These are phyloP conservation scores for Charaxes varanes DNA, from an alignment of 1,140 invertebrate species.

Conservation along the genomic window DNA sequence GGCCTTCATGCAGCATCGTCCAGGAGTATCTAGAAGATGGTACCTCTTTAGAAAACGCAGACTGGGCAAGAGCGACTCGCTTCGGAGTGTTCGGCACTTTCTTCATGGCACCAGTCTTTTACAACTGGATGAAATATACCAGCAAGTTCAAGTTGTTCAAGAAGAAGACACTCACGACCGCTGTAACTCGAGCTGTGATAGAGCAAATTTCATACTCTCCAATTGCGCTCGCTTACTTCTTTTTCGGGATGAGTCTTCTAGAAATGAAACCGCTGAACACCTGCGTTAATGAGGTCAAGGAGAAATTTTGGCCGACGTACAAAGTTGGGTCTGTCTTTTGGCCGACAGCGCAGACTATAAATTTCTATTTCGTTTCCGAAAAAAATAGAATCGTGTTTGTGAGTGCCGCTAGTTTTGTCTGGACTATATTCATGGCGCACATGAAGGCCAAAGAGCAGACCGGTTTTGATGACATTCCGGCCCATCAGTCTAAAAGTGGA, in stretches of 20 bases:
- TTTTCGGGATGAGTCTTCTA: constrained; percentile 86
- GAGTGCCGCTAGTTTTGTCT: constrained; percentile 85
- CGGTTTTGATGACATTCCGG: neutral
- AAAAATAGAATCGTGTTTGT: constrained; percentile 87
- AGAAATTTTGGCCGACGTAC: constrained; percentile 86
- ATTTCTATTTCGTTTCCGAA: constrained; percentile 85
- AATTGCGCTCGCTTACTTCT: constrained; percentile 85
- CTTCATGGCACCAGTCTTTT: constrained; percentile 59
- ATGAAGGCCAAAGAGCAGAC: constrained; percentile 81
- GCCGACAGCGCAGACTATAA: constrained; percentile 89
- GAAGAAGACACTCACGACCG: constrained; percentile 30
- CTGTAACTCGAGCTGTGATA: constrained; percentile 73
- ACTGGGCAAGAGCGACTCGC: constrained; percentile 37
- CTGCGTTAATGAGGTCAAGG: constrained; percentile 81
- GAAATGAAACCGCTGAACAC: constrained; percentile 80
- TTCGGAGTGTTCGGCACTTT: constrained; percentile 52
- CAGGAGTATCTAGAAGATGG: constrained; percentile 75
- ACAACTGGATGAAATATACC: constrained; percentile 52
- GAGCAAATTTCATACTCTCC: constrained; percentile 89
- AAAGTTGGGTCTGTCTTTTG: constrained; percentile 79
- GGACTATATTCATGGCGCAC: constrained; percentile 89
- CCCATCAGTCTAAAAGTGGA: no score
- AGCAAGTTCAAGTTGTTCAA: constrained; percentile 42
- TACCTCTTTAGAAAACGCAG: constrained; percentile 27
- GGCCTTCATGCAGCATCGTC: constrained; percentile 79